Percentiles rank a stretch among this genome's conserved stretches.
Evolutionary conservation across 2,888 invertebrate species (phyloP).

Genomic region (Caenorhabditis zanzibari): DNA sequence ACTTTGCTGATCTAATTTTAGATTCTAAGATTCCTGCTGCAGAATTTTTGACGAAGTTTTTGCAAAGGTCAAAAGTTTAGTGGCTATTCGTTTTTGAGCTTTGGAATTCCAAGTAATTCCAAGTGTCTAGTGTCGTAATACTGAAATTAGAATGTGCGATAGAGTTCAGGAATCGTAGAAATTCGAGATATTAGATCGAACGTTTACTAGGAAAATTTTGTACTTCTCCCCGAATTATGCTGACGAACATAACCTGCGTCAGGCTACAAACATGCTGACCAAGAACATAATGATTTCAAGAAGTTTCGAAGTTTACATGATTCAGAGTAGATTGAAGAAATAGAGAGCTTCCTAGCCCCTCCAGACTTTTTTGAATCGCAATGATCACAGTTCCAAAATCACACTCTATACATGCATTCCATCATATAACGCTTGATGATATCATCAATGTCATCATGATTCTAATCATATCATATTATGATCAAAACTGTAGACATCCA

Average conservation of each 20-base stretch:
- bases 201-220: no score
- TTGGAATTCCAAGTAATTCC: not conserved
- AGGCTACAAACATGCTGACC: no score
- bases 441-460: constrained; percentile 17
- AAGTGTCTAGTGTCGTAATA: not conserved
- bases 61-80: constrained; percentile 22
- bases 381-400: constrained; percentile 13
- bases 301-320: not conserved
- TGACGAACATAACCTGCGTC: no score
- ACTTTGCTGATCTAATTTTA: constrained; percentile 15
- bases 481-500: not conserved
- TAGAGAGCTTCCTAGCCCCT: no score
- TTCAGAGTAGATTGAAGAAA: not conserved
- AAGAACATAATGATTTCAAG: no score
- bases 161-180: no score
- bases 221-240: no score
- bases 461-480: constrained; percentile 14
- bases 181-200: no score
- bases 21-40: constrained; percentile 3
- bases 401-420: not conserved
- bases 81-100: not conserved
- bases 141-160: no score
- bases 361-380: not conserved
- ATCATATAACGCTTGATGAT: constrained; percentile 11
- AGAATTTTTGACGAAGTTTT: not conserved